phyloP scores from a whole-genome alignment of 1,140 invertebrate species.

The Aphelenchoides fujianensis region DNA sequence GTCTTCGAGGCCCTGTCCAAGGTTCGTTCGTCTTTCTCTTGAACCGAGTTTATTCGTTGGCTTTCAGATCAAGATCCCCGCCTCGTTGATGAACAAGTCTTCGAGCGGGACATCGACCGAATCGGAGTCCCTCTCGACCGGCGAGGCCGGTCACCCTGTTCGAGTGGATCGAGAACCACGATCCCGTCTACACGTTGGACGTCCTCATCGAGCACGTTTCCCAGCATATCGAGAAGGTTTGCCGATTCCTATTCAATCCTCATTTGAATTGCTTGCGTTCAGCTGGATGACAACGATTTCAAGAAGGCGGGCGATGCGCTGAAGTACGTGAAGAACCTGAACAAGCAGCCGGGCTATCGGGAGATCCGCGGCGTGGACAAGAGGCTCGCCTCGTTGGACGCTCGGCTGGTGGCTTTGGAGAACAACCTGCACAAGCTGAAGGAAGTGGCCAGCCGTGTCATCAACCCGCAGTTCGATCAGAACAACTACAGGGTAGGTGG shows the following conservation, averaged over 20 bases:
- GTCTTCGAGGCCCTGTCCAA: constrained; percentile 34
- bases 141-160: constrained; percentile 43
- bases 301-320: constrained; percentile 24
- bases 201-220: constrained; percentile 37
- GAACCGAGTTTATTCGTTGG: not conserved
- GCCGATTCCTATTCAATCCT: constrained; percentile 7
- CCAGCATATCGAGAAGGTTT: constrained; percentile 40
- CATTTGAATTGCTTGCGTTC: not conserved
- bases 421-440: constrained; percentile 23
- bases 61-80: constrained; percentile 33
- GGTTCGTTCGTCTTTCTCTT: constrained; percentile 22
- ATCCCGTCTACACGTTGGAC: constrained; percentile 40
- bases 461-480: constrained; percentile 9
- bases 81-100: constrained; percentile 21
- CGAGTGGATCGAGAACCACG: constrained; percentile 47
- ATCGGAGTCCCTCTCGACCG: constrained; percentile 28
- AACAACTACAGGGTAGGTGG: constrained; percentile 16
- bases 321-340: constrained; percentile 34
- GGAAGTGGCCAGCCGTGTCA: not conserved
- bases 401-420: constrained; percentile 33
- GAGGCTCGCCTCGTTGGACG: constrained; percentile 30
- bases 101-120: not conserved
- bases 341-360: constrained; percentile 33
- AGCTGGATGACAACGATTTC: constrained; percentile 32
- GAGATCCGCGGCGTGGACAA: constrained; percentile 49